Base-by-base conservation (phyloP, 2,797 vertebrate genomes). In the Cheirogaleus major region DNA sequence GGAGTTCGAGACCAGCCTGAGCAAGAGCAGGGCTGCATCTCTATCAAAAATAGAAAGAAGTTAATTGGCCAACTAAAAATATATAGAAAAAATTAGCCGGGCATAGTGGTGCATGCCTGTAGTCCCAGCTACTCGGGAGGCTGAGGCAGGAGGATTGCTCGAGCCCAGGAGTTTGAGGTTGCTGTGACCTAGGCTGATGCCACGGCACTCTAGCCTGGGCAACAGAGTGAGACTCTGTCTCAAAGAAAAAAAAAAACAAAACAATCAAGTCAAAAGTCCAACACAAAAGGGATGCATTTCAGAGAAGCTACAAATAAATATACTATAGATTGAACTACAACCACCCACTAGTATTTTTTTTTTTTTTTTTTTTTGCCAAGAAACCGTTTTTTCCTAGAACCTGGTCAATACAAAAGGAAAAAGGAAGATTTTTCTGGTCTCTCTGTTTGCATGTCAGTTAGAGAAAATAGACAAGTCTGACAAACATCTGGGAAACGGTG, bases 261-360 rank as follows among this genome's bases (percentile, higher is more conserved):
- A 69, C 73, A 75, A 95, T 96, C n/a, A 91, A 95, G 89, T 95
- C 80, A 96, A 96, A 97, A 97, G 59, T 92, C 41, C 50, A 79
- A 50, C 72, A 95, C 80, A 79, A 95, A 98, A 72, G 67, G 57
- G 45, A 92, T 63, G 92, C 27, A 83, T 94, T 97, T 97, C 87
- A 89, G 75, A 96, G 57, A 95, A 93, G 73, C 78, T 95, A 79
- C 83, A 95, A 50, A 95, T 97, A 97, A 80, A 81, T 92, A 92
- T 78, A 43, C 89, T 96, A 87, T 61, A 93, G 86, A 89, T 93
- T 89, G 72, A 97, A 80, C 93, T 90, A 48, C 27, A 94, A 65
- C 78, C 41, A 57, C 57, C 96, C 94, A 91, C 32, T 81, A 86
- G 55, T 91, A 52, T 82, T 75, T 88, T 59, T 63, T 80, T 85